These are phyloP conservation scores for Typhlichthys eigenmanni DNA, from an alignment of 2,797 vertebrate genomes.

Conservation along the genomic window DNA sequence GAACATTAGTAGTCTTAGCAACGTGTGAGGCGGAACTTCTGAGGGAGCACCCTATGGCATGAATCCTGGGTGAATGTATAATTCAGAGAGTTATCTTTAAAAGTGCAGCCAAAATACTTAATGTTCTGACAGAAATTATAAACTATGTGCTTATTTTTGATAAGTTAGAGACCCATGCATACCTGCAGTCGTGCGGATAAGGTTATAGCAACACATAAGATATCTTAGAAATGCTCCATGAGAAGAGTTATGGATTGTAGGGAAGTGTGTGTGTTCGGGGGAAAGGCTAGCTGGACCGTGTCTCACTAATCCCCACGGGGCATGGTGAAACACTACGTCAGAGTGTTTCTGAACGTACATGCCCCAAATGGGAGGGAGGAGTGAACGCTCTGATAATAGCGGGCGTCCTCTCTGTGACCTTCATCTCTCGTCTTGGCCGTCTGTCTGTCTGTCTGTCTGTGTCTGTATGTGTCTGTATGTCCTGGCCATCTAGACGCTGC, in stretches of 20 bases:
- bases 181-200: no score
- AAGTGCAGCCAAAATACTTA: conserved; percentile 28
- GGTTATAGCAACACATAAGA: no score
- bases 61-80: neutral
- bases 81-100: conserved; percentile 18
- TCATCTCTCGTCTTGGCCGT: conserved; percentile 7
- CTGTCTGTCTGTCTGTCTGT: neutral
- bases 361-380: conserved; percentile 27
- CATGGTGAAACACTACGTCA: conserved; percentile 47
- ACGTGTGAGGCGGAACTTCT: no score
- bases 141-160: conserved; percentile 44
- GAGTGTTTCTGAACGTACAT: conserved; percentile 36
- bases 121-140: conserved; percentile 33
- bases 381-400: conserved; percentile 15
- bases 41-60: no score
- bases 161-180: conserved; percentile 28
- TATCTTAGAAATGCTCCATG: no score
- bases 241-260: conserved; percentile 6
- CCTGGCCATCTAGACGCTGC: conserved; percentile 77
- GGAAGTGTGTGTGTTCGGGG: no score
- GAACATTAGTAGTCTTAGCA: no score
- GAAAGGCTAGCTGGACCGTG: conserved; percentile 50
- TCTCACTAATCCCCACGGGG: conserved; percentile 22
- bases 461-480: neutral
- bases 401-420: conserved; percentile 20